Percentiles rank a stretch among this genome's conserved stretches.
Conservation (phyloP, 2,888 invertebrate genomes). For the Sarcophaga subvicina region DNA sequence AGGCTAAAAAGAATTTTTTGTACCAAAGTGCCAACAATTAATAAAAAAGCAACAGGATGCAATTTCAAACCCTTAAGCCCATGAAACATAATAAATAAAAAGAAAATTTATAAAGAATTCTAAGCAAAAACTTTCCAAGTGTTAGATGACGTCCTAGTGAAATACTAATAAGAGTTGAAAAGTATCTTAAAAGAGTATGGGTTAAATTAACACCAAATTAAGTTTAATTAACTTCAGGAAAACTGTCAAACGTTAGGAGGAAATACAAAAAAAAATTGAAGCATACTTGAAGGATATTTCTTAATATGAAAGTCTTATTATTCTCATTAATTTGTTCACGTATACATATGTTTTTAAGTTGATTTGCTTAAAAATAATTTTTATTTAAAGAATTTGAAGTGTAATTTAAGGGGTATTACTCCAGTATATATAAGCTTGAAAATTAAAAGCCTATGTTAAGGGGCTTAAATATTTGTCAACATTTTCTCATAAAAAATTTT, state of each 20-base stretch:
- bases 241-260: background rate
- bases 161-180: no score
- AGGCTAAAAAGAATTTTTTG: background rate
- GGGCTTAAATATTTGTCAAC: background rate
- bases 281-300: no score
- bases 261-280: no score
- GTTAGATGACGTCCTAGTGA: background rate
- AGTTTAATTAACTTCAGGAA: background rate
- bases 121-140: background rate
- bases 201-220: background rate
- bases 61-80: conserved; percentile 33
- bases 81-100: background rate
- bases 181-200: background rate
- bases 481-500: no score
- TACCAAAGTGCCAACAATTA: conserved; percentile 50
- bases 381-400: no score
- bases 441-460: background rate
- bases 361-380: no score
- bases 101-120: background rate
- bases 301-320: no score
- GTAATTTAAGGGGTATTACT: no score
- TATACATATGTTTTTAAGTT: no score
- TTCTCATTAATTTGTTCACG: no score
- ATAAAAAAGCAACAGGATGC: conserved; percentile 53
- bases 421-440: background rate